Percentiles rank a stretch among this genome's conserved stretches.
Evolutionary conservation across 2,888 invertebrate genomes (phyloP).

Genomic region (Aphrophora alni): DNA sequence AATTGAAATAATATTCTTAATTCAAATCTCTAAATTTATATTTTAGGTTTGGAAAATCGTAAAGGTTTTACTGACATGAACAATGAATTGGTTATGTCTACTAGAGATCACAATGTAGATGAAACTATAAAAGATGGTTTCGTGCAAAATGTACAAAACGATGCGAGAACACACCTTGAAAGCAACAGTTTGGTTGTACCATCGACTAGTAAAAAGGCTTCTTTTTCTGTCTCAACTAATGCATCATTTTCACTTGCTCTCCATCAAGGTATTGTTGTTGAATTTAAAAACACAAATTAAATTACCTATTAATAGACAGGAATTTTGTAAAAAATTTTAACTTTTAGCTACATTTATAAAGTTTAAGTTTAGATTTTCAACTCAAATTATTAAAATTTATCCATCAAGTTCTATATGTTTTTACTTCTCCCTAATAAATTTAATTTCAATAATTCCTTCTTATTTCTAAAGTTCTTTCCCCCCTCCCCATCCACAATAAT

Average conservation of each 20-base stretch:
- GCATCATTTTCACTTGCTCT: not conserved
- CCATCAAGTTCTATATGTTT: no score
- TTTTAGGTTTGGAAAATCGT: constrained; percentile 19
- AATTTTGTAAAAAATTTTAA: not conserved
- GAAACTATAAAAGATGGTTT: not conserved
- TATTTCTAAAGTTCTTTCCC: no score
- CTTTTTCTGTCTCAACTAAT: not conserved
- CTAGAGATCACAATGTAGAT: not conserved
- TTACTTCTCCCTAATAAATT: no score
- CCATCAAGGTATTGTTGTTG: not conserved
- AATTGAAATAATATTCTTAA: no score
- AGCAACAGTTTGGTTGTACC: not conserved
- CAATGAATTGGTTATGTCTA: constrained; percentile 13
- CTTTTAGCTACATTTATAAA: no score
- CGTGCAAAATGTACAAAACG: not conserved
- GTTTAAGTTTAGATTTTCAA: no score
- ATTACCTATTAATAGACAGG: not conserved
- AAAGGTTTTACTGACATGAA: constrained; percentile 25
- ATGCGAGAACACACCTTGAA: not conserved
- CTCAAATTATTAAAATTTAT: no score
- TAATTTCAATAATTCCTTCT: no score
- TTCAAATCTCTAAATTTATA: not conserved
- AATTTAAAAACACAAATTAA: not conserved
- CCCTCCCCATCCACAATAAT: no score
- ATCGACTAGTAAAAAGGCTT: constrained; percentile 4